These are phyloP conservation scores for Dasypus novemcinctus DNA, from an alignment of 2,113 vertebrate genomes.

Conservation along the genomic window DNA sequence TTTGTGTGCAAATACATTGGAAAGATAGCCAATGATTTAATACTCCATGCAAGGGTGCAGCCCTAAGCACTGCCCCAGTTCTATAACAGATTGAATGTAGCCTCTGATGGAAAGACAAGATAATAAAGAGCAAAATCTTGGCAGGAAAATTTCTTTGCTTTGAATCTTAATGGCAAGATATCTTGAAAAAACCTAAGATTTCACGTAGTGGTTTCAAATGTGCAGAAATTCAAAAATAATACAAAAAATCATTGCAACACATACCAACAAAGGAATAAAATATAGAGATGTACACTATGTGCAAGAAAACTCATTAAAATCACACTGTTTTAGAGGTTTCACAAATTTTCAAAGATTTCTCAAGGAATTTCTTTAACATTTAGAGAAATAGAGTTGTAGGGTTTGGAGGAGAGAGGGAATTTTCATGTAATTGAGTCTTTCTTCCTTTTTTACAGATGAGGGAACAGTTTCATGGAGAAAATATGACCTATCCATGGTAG, in stretches of 20 bases:
- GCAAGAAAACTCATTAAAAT: slow-evolving; percentile 71
- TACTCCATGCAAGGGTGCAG: slow-evolving; percentile 49
- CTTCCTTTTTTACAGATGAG: neutral
- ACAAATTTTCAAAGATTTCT: slow-evolving; percentile 65
- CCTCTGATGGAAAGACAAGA: slow-evolving; percentile 75
- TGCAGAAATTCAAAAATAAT: slow-evolving; percentile 64
- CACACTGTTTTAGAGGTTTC: slow-evolving; percentile 66
- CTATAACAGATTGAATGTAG: slow-evolving; percentile 76
- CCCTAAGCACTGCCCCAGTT: slow-evolving; percentile 58
- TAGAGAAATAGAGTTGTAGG: neutral
- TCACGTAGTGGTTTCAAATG: slow-evolving; percentile 70
- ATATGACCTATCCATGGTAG: neutral
- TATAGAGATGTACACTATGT: slow-evolving; percentile 39
- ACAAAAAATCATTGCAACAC: slow-evolving; percentile 65
- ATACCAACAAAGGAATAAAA: slow-evolving; percentile 56
- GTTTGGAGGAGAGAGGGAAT: slow-evolving; percentile 55
- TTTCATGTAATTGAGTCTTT: slow-evolving; percentile 22
- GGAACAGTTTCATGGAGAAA: neutral
- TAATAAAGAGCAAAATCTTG: slow-evolving; percentile 76
- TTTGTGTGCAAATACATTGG: slow-evolving; percentile 77
- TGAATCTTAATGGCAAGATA: slow-evolving; percentile 72
- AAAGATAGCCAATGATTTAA: slow-evolving; percentile 72
- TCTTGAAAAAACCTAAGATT: slow-evolving; percentile 64
- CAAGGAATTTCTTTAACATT: slow-evolving; percentile 43
- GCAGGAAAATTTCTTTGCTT: slow-evolving; percentile 79